These are phyloP conservation scores for Neocrepidodera transversa DNA, from an alignment of 2,888 invertebrate genomes.

Conservation along the genomic window DNA sequence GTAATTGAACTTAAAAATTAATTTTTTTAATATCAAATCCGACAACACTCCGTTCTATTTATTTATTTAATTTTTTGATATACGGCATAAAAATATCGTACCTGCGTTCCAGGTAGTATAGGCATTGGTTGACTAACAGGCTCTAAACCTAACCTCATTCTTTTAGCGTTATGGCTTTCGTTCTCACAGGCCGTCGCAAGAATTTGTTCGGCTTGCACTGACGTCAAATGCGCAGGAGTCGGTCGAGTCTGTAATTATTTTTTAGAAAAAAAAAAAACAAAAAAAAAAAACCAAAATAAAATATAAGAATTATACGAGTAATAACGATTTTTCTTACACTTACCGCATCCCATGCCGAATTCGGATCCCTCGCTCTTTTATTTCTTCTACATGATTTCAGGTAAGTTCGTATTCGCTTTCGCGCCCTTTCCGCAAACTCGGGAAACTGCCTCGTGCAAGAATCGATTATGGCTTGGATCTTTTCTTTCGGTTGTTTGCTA, in stretches of 20 bases:
- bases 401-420: constrained; percentile 94
- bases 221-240: constrained; percentile 95
- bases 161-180: constrained; percentile 95
- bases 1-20: too few species aligned
- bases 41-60: neutral
- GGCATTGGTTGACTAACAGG: constrained; percentile 93
- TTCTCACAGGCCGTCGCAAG: constrained; percentile 96
- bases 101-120: constrained; percentile 71
- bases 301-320: too few species aligned
- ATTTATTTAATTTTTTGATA: neutral
- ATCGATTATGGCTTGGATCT: constrained; percentile 96
- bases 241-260: constrained; percentile 76
- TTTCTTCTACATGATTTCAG: constrained; percentile 94
- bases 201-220: constrained; percentile 95
- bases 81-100: too few species aligned
- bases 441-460: constrained; percentile 97
- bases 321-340: constrained; percentile 59
- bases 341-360: constrained; percentile 87
- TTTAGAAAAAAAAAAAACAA: too few species aligned
- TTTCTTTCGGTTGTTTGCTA: constrained; percentile 97
- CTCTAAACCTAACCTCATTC: constrained; percentile 94
- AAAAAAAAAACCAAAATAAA: too few species aligned
- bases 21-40: too few species aligned
- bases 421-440: constrained; percentile 92
- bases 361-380: constrained; percentile 86